phyloP scores from a whole-genome alignment of 2,888 invertebrate genomes.

The Stenotaenia linearis region DNA sequence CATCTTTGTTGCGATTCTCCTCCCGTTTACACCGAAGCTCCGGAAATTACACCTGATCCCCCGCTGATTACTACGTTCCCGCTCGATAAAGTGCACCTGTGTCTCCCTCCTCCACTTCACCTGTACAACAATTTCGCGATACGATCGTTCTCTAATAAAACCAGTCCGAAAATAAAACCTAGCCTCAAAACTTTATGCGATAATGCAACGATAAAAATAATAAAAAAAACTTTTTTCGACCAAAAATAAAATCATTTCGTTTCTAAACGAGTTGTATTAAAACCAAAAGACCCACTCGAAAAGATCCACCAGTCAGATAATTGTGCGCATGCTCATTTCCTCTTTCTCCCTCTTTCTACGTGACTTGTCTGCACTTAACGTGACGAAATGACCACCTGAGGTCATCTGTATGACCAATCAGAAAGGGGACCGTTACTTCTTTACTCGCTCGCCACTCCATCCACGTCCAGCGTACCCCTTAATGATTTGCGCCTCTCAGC shows the following conservation, averaged over 20 bases:
- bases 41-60: conserved; percentile 33
- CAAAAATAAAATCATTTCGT: conserved; percentile 7
- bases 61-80: conserved; percentile 3
- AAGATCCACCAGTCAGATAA: conserved; percentile 15
- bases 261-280: conserved; percentile 1
- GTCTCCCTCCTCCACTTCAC: neutral
- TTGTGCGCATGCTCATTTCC: conserved; percentile 26
- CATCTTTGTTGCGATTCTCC: neutral
- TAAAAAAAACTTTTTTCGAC: neutral
- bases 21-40: neutral
- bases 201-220: neutral
- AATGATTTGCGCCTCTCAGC: conserved; percentile 1
- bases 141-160: neutral
- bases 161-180: neutral
- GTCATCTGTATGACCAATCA: conserved; percentile 26
- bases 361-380: conserved; percentile 26
- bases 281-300: conserved; percentile 18
- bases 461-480: neutral
- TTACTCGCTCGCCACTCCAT: conserved; percentile 2
- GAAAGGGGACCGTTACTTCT: conserved; percentile 9
- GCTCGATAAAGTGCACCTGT: conserved; percentile 6
- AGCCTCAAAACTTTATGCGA: neutral
- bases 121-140: neutral
- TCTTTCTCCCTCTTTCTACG: neutral
- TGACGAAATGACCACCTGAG: conserved; percentile 24